phyloP scores from a whole-genome alignment of 2,113 vertebrate genomes.

The Spheniscus mendiculus region DNA sequence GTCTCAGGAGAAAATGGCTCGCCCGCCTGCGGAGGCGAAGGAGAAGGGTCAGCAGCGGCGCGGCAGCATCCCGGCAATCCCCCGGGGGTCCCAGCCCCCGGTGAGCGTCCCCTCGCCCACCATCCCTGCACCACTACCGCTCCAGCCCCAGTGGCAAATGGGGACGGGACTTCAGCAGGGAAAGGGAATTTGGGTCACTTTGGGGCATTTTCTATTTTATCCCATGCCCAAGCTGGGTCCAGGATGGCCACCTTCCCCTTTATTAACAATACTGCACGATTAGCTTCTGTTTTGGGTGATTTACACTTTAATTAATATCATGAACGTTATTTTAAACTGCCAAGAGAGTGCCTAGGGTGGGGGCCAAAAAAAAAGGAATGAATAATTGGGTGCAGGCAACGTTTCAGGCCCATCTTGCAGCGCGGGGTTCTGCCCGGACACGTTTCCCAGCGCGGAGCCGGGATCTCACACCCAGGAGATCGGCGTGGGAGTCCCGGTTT shows the following conservation, averaged over 20 bases:
- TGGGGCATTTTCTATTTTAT: neutral
- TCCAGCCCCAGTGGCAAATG: neutral
- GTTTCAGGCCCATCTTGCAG: neutral
- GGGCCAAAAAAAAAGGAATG: neutral
- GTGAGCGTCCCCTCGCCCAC: neutral
- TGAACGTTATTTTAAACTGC: neutral
- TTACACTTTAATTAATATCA: neutral
- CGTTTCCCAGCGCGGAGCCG: neutral
- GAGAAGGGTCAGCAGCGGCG: rapidly evolving
- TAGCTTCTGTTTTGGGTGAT: neutral
- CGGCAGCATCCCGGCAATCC: rapidly evolving
- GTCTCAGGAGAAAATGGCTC: conserved; percentile 71
- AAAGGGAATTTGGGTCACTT: neutral
- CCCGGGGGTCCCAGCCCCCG: neutral
- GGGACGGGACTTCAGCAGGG: rapidly evolving
- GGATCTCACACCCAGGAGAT: neutral
- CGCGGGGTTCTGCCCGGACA: neutral
- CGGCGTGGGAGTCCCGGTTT: neutral
- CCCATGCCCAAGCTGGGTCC: rapidly evolving
- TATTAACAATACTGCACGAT: rapidly evolving
- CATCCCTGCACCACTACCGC: neutral
- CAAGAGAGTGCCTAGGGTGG: neutral
- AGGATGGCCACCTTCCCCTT: neutral
- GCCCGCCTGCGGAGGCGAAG: conserved; percentile 9
- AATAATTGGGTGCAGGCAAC: neutral